phyloP scores from a whole-genome alignment of 2,888 invertebrate genomes.

The Thera obeliscata region DNA sequence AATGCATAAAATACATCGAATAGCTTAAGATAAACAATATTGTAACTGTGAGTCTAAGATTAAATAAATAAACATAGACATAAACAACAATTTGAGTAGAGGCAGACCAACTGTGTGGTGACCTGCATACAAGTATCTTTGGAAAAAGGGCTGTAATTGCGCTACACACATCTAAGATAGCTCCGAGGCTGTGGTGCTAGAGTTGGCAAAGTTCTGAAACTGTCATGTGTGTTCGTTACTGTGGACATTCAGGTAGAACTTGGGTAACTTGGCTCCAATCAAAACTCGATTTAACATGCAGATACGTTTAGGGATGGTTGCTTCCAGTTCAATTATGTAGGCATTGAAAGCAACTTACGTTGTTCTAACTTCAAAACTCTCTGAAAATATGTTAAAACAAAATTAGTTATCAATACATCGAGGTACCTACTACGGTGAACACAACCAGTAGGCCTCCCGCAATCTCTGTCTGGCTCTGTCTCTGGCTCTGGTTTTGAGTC shows the following conservation, averaged over 20 bases:
- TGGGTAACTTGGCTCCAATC: slow-evolving; percentile 3
- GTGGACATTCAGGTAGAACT: slow-evolving; percentile 8
- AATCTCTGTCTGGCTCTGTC: too few relatives aligned
- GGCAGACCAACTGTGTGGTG: neutral
- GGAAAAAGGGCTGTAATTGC: neutral
- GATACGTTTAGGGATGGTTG: neutral
- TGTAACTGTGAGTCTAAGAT: too few relatives aligned
- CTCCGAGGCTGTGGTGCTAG: neutral
- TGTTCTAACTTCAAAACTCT: too few relatives aligned
- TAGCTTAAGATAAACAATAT: too few relatives aligned
- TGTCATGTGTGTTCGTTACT: slow-evolving; percentile 12
- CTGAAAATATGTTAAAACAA: slow-evolving; percentile 4
- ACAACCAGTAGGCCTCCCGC: too few relatives aligned
- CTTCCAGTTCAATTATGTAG: neutral
- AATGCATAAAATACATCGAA: too few relatives aligned
- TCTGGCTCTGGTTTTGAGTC: too few relatives aligned
- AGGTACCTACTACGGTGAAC: too few relatives aligned
- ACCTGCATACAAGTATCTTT: neutral
- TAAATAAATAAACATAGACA: too few relatives aligned
- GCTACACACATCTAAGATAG: neutral
- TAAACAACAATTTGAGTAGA: too few relatives aligned
- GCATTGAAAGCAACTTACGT: neutral
- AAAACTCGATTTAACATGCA: slow-evolving; percentile 9
- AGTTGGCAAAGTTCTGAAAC: slow-evolving; percentile 10
- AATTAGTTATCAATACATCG: too few relatives aligned